Conservation (phyloP, 1,140 invertebrate genomes). For the Laupala kohalensis region DNA sequence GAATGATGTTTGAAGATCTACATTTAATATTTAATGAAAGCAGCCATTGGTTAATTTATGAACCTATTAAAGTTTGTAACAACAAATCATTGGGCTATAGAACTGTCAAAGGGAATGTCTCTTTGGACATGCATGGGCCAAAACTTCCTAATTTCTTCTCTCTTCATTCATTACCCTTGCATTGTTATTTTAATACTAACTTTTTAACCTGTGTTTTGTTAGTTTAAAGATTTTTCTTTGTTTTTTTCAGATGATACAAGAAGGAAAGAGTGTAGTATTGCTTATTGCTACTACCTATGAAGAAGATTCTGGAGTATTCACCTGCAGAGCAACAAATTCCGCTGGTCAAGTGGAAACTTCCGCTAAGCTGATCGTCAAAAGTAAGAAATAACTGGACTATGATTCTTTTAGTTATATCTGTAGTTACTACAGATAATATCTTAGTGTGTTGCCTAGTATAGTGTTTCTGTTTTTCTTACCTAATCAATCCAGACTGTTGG, state of each 20-base stretch:
- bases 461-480: background rate
- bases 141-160: too few species aligned
- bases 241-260: conserved; percentile 68
- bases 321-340: conserved; percentile 76
- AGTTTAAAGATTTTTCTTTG: too few species aligned
- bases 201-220: too few species aligned
- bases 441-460: background rate
- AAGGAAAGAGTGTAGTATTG: conserved; percentile 76
- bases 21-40: too few species aligned
- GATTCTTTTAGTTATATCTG: background rate
- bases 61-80: too few species aligned
- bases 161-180: too few species aligned
- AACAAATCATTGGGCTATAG: too few species aligned
- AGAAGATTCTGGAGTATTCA: conserved; percentile 86
- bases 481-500: background rate
- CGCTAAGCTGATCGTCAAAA: conserved; percentile 89
- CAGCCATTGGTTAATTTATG: too few species aligned
- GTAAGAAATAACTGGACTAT: conserved; percentile 69
- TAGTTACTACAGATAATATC: background rate
- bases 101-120: too few species aligned
- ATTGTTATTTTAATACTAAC: too few species aligned
- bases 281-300: conserved; percentile 83
- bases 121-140: too few species aligned
- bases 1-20: too few species aligned
- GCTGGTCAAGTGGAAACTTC: conserved; percentile 84